Evolutionary conservation across 2,113 vertebrate species (phyloP).

Genomic region (Mixornis gularis): DNA sequence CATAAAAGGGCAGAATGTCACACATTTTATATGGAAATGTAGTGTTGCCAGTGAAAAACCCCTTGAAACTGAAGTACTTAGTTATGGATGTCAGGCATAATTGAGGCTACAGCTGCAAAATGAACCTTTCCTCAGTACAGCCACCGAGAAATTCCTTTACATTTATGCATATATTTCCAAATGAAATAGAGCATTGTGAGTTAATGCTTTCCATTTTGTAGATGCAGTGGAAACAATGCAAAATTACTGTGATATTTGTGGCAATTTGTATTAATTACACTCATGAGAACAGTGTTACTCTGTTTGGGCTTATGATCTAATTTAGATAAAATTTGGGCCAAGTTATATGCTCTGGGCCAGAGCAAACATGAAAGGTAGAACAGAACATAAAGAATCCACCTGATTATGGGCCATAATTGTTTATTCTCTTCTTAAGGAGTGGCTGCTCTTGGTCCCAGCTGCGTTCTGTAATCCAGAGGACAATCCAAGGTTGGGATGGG

Average conservation of each 20-base stretch:
- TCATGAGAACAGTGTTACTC: background rate
- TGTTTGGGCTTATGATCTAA: conserved; percentile 12
- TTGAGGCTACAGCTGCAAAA: conserved; percentile 39
- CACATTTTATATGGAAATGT: conserved; percentile 24
- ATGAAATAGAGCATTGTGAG: conserved; percentile 31
- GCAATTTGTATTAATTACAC: conserved; percentile 9
- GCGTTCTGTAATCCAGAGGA: background rate
- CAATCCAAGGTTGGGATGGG: background rate
- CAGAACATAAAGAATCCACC: background rate
- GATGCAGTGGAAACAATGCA: background rate
- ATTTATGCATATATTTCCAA: conserved; percentile 43
- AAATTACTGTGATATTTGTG: background rate
- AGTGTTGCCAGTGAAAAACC: background rate
- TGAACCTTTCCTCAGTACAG: conserved; percentile 18
- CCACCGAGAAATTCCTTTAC: conserved; percentile 37
- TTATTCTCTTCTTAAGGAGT: background rate
- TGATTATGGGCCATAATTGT: background rate
- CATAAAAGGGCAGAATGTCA: conserved; percentile 18
- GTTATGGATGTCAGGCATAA: conserved; percentile 45
- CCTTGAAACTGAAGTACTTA: conserved; percentile 18
- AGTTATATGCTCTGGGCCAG: background rate
- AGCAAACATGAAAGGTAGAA: background rate
- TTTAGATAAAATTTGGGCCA: background rate
- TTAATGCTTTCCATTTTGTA: conserved; percentile 35
- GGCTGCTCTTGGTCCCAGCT: background rate